Conservation (phyloP, 2,113 vertebrate species). For the Alligator mississippiensis region DNA sequence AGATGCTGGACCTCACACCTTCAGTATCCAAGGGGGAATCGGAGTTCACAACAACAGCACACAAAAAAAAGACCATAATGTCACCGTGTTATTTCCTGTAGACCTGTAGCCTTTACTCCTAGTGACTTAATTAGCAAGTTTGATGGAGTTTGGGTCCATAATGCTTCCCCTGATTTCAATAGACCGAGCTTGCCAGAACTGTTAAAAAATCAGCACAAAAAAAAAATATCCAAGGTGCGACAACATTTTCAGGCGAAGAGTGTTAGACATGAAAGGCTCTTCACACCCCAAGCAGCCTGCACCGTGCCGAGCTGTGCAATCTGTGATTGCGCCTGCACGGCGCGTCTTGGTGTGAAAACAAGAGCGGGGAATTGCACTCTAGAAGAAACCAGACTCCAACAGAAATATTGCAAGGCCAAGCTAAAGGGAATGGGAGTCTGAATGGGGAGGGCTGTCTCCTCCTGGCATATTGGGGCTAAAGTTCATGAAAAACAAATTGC, state of each 20-base stretch:
- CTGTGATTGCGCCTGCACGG: constrained; percentile 29
- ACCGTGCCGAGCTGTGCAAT: constrained; percentile 34
- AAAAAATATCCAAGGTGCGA: not conserved
- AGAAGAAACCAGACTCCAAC: constrained; percentile 23
- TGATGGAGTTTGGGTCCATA: not conserved
- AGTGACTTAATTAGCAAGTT: not conserved
- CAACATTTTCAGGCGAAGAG: constrained; percentile 5
- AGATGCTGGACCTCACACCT: not conserved
- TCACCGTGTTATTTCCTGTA: not conserved
- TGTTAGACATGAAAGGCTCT: not conserved
- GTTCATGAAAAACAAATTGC: not conserved
- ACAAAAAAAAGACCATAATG: too few species aligned
- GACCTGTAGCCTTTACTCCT: not conserved
- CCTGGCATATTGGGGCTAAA: not conserved
- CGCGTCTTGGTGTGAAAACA: constrained; percentile 13
- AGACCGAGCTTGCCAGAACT: not conserved
- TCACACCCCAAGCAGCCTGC: not conserved
- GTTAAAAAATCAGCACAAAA: not conserved
- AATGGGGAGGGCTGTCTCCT: not conserved
- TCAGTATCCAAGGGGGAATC: not conserved
- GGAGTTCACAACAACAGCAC: too few species aligned
- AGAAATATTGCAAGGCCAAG: constrained; percentile 40
- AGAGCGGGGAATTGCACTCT: constrained; percentile 27
- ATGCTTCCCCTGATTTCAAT: not conserved
- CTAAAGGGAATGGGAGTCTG: not conserved